Base-by-base conservation (phyloP, 2,888 invertebrate species). In the Adelphocoris suturalis region DNA sequence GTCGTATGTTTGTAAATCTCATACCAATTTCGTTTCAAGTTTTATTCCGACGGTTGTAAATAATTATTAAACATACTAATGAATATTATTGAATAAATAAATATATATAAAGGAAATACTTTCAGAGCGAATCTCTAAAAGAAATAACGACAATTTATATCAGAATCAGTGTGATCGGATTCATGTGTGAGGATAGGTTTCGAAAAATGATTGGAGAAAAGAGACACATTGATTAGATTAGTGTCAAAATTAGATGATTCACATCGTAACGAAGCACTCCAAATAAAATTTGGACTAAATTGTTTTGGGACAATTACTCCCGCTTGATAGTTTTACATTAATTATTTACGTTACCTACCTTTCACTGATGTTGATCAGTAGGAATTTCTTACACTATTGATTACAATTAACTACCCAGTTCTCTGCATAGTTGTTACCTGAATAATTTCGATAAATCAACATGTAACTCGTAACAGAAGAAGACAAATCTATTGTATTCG, bases 51-150 rank as follows among this genome's bases (percentile, higher is more conserved):
- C 88, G 88, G 47, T 80, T 88, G 88, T 88, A 88, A 46, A 88
- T 88, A 88, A 78, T 55, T 48, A 88, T 52, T n/a, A 82, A 19
- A 55, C 27, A 82, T 82, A 52, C 82, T 52, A 55, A 82, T 46
- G 47, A 81, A 81, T 37, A 80, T 47, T 82, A 82, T 52, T 52
- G 27, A 82, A 82, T 82, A 82, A 52, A 82, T 82, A 81, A 23
- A 55, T 27, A 82, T 47, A 82, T 82, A 55, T 82, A 82, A 82
- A 82, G 23, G 68, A 47, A 52, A 82, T 82, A 82, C 82, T 82
- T 82, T 61, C 78, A 82, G 89, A 61, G 82, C 89, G 89, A 89
- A 89, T 89, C 89, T 89, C 89, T 89, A 48, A 89, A 89, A 27
- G 55, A 23, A 55, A 68, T n/a, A 68, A 68, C 68, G 68, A 12